Evolutionary conservation across 2,888 invertebrate species (phyloP), one percentile per base, ranked within the genome.

Genomic region (Ptilodon capucinus): DNA sequence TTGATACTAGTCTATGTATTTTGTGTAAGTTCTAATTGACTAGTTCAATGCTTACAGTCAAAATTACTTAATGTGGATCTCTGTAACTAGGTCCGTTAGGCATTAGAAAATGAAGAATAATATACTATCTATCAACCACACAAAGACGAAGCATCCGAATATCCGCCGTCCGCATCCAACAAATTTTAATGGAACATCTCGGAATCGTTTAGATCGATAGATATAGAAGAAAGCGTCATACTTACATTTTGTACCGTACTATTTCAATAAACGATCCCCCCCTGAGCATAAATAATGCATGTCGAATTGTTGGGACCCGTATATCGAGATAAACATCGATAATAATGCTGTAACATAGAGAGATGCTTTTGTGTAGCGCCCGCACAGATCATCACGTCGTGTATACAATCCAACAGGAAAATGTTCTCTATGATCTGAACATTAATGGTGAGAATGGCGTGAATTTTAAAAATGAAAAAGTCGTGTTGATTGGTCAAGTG

Each of bases 251-350:
- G 80, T 83, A 74, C 77, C 79, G 71, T 81, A 83, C 79, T 77
- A 85, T 87, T 86, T 87, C 86, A 86, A 89, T 86, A 86, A 84
- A 79, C 75, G 75, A 65, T 61, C 79, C 72, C 84, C 86, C 86
- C 74, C 64, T 56, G 68, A 75, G 76, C 72, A 87, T 89, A 86
- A 89, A 89, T 89, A 88, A 90, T 88, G 85, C 80, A 86, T 86
- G 85, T 84, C 81, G 81, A 86, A 86, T 86, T 81, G 80, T 75
- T 74, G 63, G 59, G 70, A 50, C 70, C 76, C 71, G 71, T 74
- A 71, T 65, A 57, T 49, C 40, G 57, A 64, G 75, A 82, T 81
- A 81, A 75, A 68, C 74, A 82, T 82, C 84, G 67, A 79, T 81
- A 79, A 77, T 77, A 76, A 76, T 48, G 46, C 71, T 68, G 76